These are phyloP conservation scores for Zosterops hypoxanthus DNA, from an alignment of 2,113 vertebrate genomes.

Conservation along the genomic window DNA sequence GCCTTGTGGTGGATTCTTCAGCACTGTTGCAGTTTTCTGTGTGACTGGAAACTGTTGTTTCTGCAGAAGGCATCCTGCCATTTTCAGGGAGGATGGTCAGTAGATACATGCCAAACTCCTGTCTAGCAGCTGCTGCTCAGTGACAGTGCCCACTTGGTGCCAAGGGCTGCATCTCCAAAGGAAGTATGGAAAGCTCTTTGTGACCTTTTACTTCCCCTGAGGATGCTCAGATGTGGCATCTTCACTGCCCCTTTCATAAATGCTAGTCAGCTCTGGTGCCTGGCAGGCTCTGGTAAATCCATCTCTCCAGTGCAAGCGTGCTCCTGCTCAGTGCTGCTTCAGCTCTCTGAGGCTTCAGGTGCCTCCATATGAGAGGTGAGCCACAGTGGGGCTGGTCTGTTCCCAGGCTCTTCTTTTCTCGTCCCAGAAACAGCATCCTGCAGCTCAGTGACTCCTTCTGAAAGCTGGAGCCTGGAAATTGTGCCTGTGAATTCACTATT, in stretches of 20 bases:
- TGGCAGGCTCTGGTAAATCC: neutral
- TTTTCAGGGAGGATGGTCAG: neutral
- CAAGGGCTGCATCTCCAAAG: neutral
- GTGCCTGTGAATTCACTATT: neutral
- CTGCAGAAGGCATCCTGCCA: neutral
- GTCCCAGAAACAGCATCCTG: neutral
- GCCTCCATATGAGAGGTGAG: fast-evolving
- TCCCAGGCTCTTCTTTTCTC: neutral
- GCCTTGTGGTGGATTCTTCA: neutral
- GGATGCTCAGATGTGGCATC: neutral
- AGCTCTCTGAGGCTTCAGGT: neutral
- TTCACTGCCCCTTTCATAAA: neutral
- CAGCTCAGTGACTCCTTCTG: neutral
- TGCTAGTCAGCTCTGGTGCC: neutral
- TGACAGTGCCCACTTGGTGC: neutral
- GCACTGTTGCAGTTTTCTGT: neutral
- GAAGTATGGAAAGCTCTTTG: neutral
- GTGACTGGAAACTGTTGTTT: neutral
- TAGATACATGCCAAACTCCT: fast-evolving
- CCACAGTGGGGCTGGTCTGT: neutral
- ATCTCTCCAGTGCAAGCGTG: neutral
- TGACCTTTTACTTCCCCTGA: neutral
- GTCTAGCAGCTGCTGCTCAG: fast-evolving
- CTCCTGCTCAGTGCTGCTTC: neutral
- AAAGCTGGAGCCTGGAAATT: neutral